Conservation (phyloP, 2,797 vertebrate species). For the Sternarchorhynchus goeldii region DNA sequence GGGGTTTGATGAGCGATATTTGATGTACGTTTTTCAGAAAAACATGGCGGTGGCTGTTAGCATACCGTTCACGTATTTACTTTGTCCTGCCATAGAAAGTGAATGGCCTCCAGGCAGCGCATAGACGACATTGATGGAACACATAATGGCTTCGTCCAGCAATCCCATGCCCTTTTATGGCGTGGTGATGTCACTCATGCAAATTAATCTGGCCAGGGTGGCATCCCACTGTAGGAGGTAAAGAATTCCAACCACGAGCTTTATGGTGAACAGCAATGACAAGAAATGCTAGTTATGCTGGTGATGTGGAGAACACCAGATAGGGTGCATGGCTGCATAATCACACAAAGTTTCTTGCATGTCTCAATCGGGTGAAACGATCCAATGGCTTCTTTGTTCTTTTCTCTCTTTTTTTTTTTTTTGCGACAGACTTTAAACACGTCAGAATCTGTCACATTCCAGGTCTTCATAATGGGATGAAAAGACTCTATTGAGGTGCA, state of each 20-base stretch:
- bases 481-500: constrained; percentile 78
- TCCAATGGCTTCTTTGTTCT: constrained; percentile 78
- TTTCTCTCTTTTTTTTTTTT: constrained; percentile 62
- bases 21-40: constrained; percentile 1
- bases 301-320: constrained; percentile 74
- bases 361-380: constrained; percentile 76
- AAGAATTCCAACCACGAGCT: constrained; percentile 80
- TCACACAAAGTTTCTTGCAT: constrained; percentile 74
- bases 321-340: constrained; percentile 68
- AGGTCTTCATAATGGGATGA: constrained; percentile 74
- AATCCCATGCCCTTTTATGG: constrained; percentile 59
- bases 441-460: constrained; percentile 69
- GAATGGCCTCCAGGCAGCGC: constrained; percentile 46
- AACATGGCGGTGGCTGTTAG: constrained; percentile 32
- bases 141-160: constrained; percentile 47
- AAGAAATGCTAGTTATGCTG: constrained; percentile 80
- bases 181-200: constrained; percentile 70
- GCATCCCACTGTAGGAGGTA: constrained; percentile 73
- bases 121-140: constrained; percentile 47
- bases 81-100: constrained; percentile 51
- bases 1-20: constrained; percentile 5
- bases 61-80: constrained; percentile 48
- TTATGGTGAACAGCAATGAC: constrained; percentile 63
- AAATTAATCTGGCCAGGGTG: constrained; percentile 65
- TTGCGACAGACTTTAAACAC: constrained; percentile 53